A percentile compares a stretch with the other conserved stretches of the same genome.
Conservation (phyloP, 2,797 vertebrate species). For the Nothura maculosa region DNA sequence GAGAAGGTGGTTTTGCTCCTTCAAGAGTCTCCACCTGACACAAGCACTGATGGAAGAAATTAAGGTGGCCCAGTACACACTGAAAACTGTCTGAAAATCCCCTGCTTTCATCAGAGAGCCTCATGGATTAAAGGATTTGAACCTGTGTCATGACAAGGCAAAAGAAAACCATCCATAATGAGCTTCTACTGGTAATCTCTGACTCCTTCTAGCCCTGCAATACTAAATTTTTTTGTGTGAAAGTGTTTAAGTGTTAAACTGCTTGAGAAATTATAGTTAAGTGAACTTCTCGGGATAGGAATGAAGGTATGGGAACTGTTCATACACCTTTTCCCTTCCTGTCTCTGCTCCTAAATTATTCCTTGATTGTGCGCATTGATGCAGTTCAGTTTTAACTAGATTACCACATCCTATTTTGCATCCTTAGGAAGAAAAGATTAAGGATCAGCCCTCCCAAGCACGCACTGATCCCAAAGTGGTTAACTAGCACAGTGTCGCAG, state of each 20-base stretch:
- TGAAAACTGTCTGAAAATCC: not conserved
- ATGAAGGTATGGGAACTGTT: not conserved
- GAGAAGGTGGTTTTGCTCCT: not conserved
- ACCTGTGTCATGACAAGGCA: not conserved
- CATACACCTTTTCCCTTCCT: slow-evolving; percentile 26
- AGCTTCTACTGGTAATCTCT: not conserved
- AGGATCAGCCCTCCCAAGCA: not conserved
- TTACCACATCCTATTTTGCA: slow-evolving; percentile 28
- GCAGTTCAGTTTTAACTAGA: not conserved
- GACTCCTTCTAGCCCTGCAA: not conserved
- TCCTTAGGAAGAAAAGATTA: not conserved
- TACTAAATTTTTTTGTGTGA: not conserved
- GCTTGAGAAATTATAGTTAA: slow-evolving; percentile 10
- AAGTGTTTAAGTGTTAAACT: not conserved
- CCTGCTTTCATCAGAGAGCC: not conserved
- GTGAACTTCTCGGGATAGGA: slow-evolving; percentile 10
- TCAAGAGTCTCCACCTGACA: not conserved
- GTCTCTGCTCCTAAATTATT: slow-evolving; percentile 12
- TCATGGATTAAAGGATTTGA: not conserved
- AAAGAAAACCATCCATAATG: not conserved
- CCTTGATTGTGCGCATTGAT: not conserved
- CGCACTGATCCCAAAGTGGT: not conserved
- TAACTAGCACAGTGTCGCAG: not conserved
- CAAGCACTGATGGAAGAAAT: not conserved
- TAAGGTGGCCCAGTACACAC: not conserved